Base-by-base conservation (phyloP, 1,140 invertebrate species). In the Bombus impatiens region DNA sequence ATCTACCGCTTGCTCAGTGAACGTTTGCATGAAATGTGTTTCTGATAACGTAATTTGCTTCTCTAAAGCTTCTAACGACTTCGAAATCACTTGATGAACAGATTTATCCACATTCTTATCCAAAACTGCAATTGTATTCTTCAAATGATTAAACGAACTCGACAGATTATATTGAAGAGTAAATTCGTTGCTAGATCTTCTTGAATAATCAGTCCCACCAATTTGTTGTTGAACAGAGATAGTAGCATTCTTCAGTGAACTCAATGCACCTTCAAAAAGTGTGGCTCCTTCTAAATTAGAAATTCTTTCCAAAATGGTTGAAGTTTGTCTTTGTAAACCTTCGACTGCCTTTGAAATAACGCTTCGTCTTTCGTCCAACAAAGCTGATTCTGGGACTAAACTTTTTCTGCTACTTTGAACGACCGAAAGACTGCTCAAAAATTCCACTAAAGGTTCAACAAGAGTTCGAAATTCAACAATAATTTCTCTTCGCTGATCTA, bases 21-120 rank as follows among this genome's bases (percentile, higher is more conserved):
- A 42, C 8, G 88, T 82, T 68, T 93, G 88, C 71, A 86, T 84
- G 62, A 94, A 90, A 68, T 94, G 91, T 1, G 80, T 89, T 75
- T 93, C 88, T 0, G 93, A 84, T 37, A 93, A 47, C 10, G 91
- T 87, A 42, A 95, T 93, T 72, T 94, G 94, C 57, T 94, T 93
- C 22, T 90, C 88, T 15, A 95, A 89, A n/a, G 91, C 91, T 83
- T 94, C 90, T 35, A 95, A 80, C 13, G 94, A 93, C 47, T 91
- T 91, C 15, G 88, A 89, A 10, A 94, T 88, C 25, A 91, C 32
- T 82, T 87, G 70, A 25, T 91, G 89, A 2, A 89, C 81, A 15
- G 67, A 18, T 70, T 87, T 67, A 44, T 95, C 91, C 0, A 88
- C 78, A 8, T 90, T 86, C 40, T 92, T 74, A 65, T 93, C 90